Percentiles rank a stretch among this genome's conserved stretches.
phyloP scores from a whole-genome alignment of 2,797 vertebrate genomes.

The Halcyon smyrnensis region DNA sequence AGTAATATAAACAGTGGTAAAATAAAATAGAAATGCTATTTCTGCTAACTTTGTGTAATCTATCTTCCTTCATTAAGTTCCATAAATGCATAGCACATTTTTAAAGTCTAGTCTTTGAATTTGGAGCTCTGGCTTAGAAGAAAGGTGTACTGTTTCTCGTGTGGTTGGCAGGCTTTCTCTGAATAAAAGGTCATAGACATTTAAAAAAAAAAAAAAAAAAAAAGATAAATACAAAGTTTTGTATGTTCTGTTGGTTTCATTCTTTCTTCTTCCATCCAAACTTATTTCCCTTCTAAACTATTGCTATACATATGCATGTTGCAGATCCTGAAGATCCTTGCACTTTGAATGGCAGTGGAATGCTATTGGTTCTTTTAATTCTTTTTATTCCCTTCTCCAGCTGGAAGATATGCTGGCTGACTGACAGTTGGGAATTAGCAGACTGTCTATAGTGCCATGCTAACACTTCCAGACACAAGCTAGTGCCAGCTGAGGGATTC shows the following conservation, averaged over 20 bases:
- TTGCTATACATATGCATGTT: neutral
- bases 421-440: neutral
- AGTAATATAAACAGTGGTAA: neutral
- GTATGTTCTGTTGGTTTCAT: neutral
- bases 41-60: neutral
- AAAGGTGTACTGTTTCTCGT: neutral
- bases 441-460: neutral
- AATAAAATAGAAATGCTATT: neutral
- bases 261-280: neutral
- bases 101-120: neutral
- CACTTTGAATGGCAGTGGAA: neutral
- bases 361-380: neutral
- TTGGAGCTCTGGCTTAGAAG: neutral
- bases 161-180: neutral
- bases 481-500: neutral
- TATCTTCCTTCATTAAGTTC: neutral
- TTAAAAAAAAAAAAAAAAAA: neutral
- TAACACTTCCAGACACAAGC: neutral
- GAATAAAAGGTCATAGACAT: neutral
- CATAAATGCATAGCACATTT: neutral
- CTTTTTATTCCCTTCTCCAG: neutral
- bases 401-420: neutral
- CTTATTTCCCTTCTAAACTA: neutral
- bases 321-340: neutral
- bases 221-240: neutral